These are phyloP conservation scores for Drosophila neocordata DNA, from an alignment of 1,140 invertebrate species.

Conservation along the genomic window DNA sequence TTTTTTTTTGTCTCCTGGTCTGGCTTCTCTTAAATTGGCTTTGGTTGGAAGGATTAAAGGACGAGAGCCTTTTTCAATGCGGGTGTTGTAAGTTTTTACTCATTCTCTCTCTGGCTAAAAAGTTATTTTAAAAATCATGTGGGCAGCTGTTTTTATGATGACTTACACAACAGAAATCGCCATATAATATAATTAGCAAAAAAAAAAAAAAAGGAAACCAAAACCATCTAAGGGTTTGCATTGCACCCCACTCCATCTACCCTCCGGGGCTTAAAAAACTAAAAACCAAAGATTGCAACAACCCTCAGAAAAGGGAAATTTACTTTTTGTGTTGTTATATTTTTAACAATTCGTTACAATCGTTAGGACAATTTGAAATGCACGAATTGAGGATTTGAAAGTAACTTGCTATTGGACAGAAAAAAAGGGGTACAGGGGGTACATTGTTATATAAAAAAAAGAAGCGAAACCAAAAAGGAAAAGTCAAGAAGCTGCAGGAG, in stretches of 20 bases:
- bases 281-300: slow-evolving; percentile 21
- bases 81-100: slow-evolving; percentile 34
- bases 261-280: slow-evolving; percentile 6
- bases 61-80: slow-evolving; percentile 40
- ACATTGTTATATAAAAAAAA: slow-evolving; percentile 46
- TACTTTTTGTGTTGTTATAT: not conserved
- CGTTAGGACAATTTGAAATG: slow-evolving; percentile 52
- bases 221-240: slow-evolving; percentile 31
- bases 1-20: not conserved
- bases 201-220: slow-evolving; percentile 44
- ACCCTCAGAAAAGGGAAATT: slow-evolving; percentile 35
- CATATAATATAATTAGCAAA: slow-evolving; percentile 69
- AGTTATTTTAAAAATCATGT: slow-evolving; percentile 53
- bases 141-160: slow-evolving; percentile 79
- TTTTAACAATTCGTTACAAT: slow-evolving; percentile 73
- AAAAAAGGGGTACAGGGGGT: slow-evolving; percentile 46
- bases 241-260: slow-evolving; percentile 33
- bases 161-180: slow-evolving; percentile 54
- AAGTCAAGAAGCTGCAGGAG: slow-evolving; percentile 74
- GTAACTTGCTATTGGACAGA: slow-evolving; percentile 44
- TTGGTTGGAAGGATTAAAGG: slow-evolving; percentile 44
- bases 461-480: not conserved
- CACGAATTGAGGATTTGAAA: slow-evolving; percentile 61
- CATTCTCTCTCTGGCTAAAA: slow-evolving; percentile 3
- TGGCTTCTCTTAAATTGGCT: slow-evolving; percentile 19